These are phyloP conservation scores for Ceriagrion tenellum DNA, from an alignment of 2,888 invertebrate genomes.

Conservation along the genomic window DNA sequence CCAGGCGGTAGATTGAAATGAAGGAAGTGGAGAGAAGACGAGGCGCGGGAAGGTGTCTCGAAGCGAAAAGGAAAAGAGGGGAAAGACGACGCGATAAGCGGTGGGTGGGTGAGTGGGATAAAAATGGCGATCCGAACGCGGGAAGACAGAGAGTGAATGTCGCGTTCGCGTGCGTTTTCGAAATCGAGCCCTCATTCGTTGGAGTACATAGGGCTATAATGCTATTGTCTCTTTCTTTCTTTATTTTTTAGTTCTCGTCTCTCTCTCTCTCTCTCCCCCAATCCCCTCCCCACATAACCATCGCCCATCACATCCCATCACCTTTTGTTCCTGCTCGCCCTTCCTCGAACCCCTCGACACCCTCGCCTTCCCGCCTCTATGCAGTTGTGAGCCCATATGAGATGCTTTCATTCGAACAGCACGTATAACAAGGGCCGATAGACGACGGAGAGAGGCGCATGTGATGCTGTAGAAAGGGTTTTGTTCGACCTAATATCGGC, in stretches of 20 bases:
- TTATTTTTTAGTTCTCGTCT: not conserved
- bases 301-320: too few relatives aligned
- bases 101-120: not conserved
- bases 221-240: not conserved
- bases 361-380: not conserved
- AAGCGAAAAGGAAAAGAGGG: too few relatives aligned
- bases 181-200: not conserved
- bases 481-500: constrained; percentile 3
- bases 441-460: not conserved
- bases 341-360: not conserved
- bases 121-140: not conserved
- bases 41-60: not conserved
- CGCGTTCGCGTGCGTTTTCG: not conserved
- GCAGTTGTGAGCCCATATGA: not conserved
- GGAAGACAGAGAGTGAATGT: not conserved
- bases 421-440: constrained; percentile 9
- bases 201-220: not conserved
- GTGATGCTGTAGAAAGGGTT: not conserved
- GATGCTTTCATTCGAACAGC: constrained; percentile 1
- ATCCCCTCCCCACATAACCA: not conserved
- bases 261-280: not conserved
- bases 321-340: not conserved
- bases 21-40: not conserved
- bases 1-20: not conserved
- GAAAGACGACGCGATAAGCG: not conserved